Evolutionary conservation across 2,797 vertebrate genomes (phyloP).

Genomic region (Labeo calbasu): DNA sequence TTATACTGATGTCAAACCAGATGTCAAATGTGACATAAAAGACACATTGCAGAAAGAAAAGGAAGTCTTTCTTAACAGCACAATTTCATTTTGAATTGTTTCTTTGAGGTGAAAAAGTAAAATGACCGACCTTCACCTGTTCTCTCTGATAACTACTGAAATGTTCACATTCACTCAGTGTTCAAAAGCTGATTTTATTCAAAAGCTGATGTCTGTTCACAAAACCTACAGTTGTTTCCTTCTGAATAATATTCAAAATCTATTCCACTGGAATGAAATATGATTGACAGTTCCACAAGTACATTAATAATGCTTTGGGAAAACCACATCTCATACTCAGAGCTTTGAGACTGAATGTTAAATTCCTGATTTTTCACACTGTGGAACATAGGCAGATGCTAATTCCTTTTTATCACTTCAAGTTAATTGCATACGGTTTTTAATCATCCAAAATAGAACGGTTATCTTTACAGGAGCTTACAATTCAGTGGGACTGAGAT

Average conservation of each 20-base stretch:
- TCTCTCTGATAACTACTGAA: not conserved
- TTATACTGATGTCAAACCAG: not conserved
- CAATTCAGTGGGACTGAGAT: not conserved
- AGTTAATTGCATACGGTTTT: constrained; percentile 5
- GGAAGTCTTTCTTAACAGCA: not conserved
- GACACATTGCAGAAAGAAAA: not conserved
- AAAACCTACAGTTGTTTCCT: not conserved
- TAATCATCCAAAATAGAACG: constrained; percentile 2
- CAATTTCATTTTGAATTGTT: not conserved
- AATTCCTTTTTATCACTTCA: constrained; percentile 11
- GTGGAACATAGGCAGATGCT: not conserved
- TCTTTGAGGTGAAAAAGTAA: not conserved
- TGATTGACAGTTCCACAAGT: constrained; percentile 7
- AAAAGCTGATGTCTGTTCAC: not conserved
- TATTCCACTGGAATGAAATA: not conserved
- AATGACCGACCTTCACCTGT: not conserved
- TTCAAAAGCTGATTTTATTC: constrained; percentile 1
- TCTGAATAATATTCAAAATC: not conserved
- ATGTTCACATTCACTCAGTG: not conserved
- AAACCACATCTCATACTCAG: not conserved
- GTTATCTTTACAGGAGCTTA: constrained; percentile 15
- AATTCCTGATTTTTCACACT: constrained; percentile 1
- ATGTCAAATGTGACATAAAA: not conserved
- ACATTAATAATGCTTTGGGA: not conserved
- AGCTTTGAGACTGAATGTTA: not conserved